A percentile compares a stretch with the other conserved stretches of the same genome.
phyloP scores from a whole-genome alignment of 1,140 invertebrate species.

The Drosophila sp. region DNA sequence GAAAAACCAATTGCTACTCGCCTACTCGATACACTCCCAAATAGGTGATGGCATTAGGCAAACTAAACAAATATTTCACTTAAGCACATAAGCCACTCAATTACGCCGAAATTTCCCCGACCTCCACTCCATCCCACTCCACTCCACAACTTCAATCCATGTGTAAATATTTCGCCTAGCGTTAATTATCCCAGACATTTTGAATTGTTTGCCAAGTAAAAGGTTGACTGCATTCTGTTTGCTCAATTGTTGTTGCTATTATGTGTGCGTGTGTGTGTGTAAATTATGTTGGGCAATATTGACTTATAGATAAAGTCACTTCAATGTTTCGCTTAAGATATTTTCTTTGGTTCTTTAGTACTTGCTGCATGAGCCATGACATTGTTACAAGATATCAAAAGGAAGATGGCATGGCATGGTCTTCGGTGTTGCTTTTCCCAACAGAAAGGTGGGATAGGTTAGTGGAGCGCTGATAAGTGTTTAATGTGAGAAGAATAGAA shows the following conservation, averaged over 20 bases:
- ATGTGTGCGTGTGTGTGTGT: constrained; percentile 48
- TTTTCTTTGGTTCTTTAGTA: constrained; percentile 34
- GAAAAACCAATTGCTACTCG: background rate
- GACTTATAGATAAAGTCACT: constrained; percentile 61
- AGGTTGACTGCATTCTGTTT: constrained; percentile 79
- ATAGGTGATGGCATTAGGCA: constrained; percentile 15
- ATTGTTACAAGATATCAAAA: constrained; percentile 47
- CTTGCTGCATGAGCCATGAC: constrained; percentile 41
- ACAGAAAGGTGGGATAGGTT: constrained; percentile 64
- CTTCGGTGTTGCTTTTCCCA: constrained; percentile 25
- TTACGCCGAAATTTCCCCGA: constrained; percentile 71
- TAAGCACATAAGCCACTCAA: constrained; percentile 72
- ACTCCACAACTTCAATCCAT: background rate
- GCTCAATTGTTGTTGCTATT: constrained; percentile 54
- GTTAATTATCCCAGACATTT: constrained; percentile 71
- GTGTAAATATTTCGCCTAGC: constrained; percentile 43
- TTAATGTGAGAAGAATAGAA: constrained; percentile 1
- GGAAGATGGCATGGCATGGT: background rate
- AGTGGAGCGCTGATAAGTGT: constrained; percentile 43
- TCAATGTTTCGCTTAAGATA: constrained; percentile 61
- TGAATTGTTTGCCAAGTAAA: constrained; percentile 50
- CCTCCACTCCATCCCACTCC: background rate
- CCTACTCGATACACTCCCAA: too few species aligned
- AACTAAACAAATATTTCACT: constrained; percentile 25
- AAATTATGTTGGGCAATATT: constrained; percentile 78